These are phyloP conservation scores for Campylomormyrus tamandua DNA, from an alignment of 2,113 vertebrate species.

Conservation along the genomic window DNA sequence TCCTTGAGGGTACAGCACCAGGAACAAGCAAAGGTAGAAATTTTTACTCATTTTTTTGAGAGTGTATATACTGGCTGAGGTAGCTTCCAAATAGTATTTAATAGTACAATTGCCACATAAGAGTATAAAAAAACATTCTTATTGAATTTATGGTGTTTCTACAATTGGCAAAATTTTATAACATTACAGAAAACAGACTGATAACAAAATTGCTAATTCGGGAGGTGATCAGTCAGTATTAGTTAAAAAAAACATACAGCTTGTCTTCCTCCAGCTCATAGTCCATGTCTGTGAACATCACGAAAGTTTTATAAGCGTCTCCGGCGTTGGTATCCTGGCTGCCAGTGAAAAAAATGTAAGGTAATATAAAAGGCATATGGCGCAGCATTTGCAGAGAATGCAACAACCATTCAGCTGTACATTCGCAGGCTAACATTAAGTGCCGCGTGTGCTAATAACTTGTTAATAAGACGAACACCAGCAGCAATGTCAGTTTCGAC, in stretches of 20 bases:
- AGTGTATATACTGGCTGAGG: background rate
- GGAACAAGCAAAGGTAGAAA: too few species aligned
- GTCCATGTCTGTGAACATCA: constrained; percentile 90
- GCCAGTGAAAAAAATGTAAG: background rate
- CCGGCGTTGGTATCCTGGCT: background rate
- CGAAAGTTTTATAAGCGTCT: constrained; percentile 18
- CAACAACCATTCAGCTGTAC: too few species aligned
- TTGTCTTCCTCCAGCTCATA: constrained; percentile 96
- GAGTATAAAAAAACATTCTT: background rate
- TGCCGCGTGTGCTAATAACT: background rate
- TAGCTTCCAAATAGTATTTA: background rate
- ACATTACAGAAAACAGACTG: background rate
- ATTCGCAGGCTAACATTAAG: background rate
- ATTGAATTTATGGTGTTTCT: background rate
- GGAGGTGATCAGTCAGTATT: background rate
- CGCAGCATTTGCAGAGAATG: background rate
- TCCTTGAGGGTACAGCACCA: too few species aligned
- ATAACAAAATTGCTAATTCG: background rate
- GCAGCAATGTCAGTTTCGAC: background rate
- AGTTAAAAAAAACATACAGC: constrained; percentile 69
- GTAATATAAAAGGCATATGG: background rate
- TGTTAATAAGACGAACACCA: background rate
- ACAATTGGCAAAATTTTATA: too few species aligned
- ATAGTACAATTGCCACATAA: background rate
- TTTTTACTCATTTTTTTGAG: too few species aligned